A percentile compares a stretch with the other conserved stretches of the same genome.
Conservation (phyloP, 2,888 invertebrate species). For the Cremastobaeus sp. region DNA sequence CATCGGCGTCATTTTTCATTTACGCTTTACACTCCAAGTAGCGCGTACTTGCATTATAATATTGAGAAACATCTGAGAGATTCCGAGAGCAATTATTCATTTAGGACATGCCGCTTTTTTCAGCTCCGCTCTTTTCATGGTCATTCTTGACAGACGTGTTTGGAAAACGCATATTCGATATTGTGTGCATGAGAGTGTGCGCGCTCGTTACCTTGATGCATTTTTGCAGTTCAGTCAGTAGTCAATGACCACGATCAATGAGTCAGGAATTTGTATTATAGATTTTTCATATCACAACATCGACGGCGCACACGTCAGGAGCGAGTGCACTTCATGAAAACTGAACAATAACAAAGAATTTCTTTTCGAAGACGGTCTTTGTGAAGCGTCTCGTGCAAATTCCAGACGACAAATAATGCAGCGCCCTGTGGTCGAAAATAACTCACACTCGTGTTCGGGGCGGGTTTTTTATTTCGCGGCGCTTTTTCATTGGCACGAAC, state of each 20-base stretch:
- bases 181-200: conserved; percentile 12
- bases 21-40: background rate
- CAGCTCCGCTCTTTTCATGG: conserved; percentile 38
- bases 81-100: conserved; percentile 48
- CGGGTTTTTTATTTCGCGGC: too few species aligned
- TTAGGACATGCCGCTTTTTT: conserved; percentile 47
- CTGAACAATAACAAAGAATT: background rate
- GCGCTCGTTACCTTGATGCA: conserved; percentile 68
- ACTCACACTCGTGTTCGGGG: too few species aligned
- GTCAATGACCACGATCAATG: conserved; percentile 66
- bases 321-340: background rate
- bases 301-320: conserved; percentile 1
- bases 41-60: conserved; percentile 1
- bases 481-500: too few species aligned
- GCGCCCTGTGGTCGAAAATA: too few species aligned
- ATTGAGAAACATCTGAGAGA: conserved; percentile 29
- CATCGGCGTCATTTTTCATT: conserved; percentile 35
- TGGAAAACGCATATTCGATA: conserved; percentile 51
- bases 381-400: background rate
- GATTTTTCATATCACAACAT: conserved; percentile 34
- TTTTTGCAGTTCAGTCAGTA: conserved; percentile 67
- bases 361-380: background rate
- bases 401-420: too few species aligned
- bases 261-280: conserved; percentile 55
- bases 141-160: conserved; percentile 36